Evolutionary conservation across 2,888 invertebrate genomes (phyloP), one percentile per base, ranked within the genome.

Genomic region (Acanthococcus lagerstroemiae): DNA sequence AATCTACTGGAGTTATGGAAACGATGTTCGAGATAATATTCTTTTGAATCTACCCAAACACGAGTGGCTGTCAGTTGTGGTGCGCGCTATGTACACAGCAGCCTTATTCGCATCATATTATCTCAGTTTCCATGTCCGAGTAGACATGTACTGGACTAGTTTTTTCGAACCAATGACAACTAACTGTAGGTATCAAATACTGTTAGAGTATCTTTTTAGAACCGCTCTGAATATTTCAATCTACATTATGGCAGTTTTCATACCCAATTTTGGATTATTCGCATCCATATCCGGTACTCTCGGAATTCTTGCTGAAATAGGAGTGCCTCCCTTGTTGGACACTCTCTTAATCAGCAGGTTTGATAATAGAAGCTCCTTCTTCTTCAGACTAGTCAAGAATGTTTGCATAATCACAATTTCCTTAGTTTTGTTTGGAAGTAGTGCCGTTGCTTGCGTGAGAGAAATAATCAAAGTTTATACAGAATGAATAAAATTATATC

Each of bases 1-100:
- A 74, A 95, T 95, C 0, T 96, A 92, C 77, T 77, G 95, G 52
- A 85, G 86, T 70, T 95, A 88, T 74, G 95, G 95, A 0, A 76
- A 80, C 12, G 72, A 73, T 0, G 82, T 88, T 0, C 73, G 80
- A 63, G 93, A 90, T 60, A 90, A 89, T 72, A 88, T 96, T 71
- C 95, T 95, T 0, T 80, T 94, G 2, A 92, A 92, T 76, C 78
- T 96, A 68, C 86, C 88, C 0, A 5, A 17, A 6, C n/a, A 30
- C 15, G 21, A 52, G 25, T 21, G n/a, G 12, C 12, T 61, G n/a
- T 30, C 52, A 2, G 12, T 37, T n/a, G 1, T 21, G 1, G 61
- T 61, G 22, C 4, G 26, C 1, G 9, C 30, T 12, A 9, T 61
- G n/a, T 61, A 52, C 50, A 27, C 52, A 2, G 1, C 24, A 17